Conservation (phyloP, 2,113 vertebrate genomes). For the Grus americana region DNA sequence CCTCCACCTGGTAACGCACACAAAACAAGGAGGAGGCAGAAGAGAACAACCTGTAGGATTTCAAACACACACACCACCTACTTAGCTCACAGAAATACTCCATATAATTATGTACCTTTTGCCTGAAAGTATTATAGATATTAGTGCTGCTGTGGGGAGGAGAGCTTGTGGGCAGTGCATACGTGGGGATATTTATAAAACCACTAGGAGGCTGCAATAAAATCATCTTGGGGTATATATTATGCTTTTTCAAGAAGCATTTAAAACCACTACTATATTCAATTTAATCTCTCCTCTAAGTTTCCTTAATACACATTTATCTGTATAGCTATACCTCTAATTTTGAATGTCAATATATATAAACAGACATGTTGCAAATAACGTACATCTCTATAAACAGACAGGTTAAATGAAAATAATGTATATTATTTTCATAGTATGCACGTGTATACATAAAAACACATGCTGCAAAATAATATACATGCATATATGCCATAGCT, state of each 20-base stretch:
- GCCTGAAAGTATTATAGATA: background rate
- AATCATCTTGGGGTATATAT: conserved; percentile 1
- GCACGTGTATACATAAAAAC: background rate
- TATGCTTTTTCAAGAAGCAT: background rate
- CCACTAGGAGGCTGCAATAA: conserved; percentile 32
- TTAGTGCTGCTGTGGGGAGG: conserved; percentile 6
- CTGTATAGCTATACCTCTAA: background rate
- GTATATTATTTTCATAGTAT: background rate
- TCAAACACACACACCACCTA: background rate
- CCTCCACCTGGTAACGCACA: background rate
- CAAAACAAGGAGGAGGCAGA: background rate
- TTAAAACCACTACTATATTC: background rate
- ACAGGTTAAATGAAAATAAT: background rate
- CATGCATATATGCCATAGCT: background rate
- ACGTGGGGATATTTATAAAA: background rate
- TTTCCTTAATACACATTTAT: background rate
- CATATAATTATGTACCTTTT: background rate
- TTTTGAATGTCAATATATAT: background rate
- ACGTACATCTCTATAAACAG: background rate
- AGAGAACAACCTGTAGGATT: background rate
- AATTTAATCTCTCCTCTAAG: background rate
- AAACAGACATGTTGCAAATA: background rate
- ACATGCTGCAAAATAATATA: background rate
- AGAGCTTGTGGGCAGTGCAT: background rate
- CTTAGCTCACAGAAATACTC: background rate